Conservation (phyloP, 2,113 vertebrate species). For the Ailuropoda melanoleuca region DNA sequence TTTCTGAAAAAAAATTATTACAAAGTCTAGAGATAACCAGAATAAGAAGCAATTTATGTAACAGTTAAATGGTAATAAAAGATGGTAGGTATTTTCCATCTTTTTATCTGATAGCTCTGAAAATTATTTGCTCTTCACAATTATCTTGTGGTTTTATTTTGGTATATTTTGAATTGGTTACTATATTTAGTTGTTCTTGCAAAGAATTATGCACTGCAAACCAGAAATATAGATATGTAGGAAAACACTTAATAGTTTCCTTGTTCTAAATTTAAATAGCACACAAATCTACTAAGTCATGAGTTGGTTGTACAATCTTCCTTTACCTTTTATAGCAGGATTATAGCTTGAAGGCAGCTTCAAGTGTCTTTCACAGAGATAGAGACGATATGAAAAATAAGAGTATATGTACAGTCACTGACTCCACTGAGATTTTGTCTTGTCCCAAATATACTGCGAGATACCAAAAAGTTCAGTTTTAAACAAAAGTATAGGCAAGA, state of each 20-base stretch:
- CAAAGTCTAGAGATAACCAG: background rate
- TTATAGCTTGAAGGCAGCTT: background rate
- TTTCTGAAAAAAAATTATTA: conserved; percentile 20
- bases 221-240: background rate
- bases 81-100: background rate
- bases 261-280: conserved; percentile 28
- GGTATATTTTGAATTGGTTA: background rate
- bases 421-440: background rate
- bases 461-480: background rate
- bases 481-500: background rate
- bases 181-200: background rate
- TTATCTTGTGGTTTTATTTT: background rate
- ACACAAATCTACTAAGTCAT: background rate
- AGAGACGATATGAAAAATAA: background rate
- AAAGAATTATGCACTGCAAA: background rate
- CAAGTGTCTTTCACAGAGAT: background rate
- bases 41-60: background rate
- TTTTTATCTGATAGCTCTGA: background rate
- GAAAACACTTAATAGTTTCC: background rate
- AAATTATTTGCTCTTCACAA: background rate
- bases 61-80: background rate
- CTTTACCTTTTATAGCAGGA: background rate
- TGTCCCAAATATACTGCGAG: background rate
- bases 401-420: background rate
- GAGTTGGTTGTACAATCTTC: background rate